These are phyloP conservation scores for Actinemys pallida DNA, from an alignment of 2,113 vertebrate species.

Conservation along the genomic window DNA sequence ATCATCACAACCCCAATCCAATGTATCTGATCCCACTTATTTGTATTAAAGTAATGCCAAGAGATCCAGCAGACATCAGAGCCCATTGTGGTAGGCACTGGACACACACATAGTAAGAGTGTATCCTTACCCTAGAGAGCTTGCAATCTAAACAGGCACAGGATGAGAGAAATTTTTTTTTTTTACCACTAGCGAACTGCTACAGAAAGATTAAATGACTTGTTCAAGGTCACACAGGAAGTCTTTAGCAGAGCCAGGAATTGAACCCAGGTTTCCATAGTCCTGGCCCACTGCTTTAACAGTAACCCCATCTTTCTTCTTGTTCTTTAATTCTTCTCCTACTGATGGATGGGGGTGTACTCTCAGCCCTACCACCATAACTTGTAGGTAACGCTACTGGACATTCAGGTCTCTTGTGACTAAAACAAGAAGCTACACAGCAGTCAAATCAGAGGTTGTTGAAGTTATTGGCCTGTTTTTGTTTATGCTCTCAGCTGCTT, in stretches of 20 bases:
- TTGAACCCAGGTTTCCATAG: not conserved
- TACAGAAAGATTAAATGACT: conserved; percentile 2
- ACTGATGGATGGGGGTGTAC: rapidly evolving
- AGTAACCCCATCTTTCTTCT: no score
- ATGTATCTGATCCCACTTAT: not conserved
- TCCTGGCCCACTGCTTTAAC: rapidly evolving
- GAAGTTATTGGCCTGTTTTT: not conserved
- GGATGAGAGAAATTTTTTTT: not conserved
- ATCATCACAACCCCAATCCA: not conserved
- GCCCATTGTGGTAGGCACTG: rapidly evolving
- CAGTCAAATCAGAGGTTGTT: rapidly evolving
- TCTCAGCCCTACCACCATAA: not conserved
- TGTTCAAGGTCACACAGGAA: conserved; percentile 7
- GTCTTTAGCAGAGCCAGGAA: conserved; percentile 9
- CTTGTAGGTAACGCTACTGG: rapidly evolving
- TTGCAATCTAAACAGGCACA: not conserved
- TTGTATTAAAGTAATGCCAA: not conserved
- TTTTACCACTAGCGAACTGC: not conserved
- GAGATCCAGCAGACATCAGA: not conserved
- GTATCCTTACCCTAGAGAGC: no score
- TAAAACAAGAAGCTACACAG: not conserved
- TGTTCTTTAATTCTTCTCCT: rapidly evolving
- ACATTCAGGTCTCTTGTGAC: not conserved
- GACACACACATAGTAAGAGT: not conserved
- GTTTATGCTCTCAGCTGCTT: not conserved